A percentile compares a stretch with the other conserved stretches of the same genome.
phyloP scores from a whole-genome alignment of 2,888 invertebrate genomes.

The Ferdinandea cuprea region DNA sequence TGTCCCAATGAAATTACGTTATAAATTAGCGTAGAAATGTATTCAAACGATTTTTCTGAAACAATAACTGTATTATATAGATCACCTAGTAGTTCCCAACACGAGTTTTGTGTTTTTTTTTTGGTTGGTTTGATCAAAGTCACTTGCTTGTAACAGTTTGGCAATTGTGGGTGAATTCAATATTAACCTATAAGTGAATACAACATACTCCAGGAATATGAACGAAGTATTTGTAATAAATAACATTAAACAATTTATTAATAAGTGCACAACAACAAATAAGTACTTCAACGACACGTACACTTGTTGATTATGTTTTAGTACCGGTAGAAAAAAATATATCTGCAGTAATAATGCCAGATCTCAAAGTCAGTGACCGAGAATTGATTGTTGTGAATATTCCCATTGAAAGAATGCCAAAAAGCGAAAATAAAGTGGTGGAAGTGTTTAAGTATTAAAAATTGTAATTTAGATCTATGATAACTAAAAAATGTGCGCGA shows the following conservation, averaged over 20 bases:
- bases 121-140: neutral
- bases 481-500: neutral
- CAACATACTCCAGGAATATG: neutral
- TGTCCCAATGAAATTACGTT: neutral
- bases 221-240: neutral
- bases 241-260: constrained; percentile 3
- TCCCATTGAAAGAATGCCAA: no score
- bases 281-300: neutral
- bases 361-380: no score
- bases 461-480: no score
- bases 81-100: neutral
- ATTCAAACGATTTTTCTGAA: neutral
- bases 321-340: neutral
- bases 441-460: no score
- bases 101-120: neutral
- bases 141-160: no score
- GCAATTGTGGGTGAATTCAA: no score
- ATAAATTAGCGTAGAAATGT: neutral
- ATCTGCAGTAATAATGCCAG: no score
- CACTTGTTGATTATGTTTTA: neutral
- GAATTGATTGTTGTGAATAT: no score
- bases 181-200: neutral
- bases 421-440: no score
- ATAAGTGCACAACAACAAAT: neutral
- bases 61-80: neutral